A percentile compares a stretch with the other conserved stretches of the same genome.
Evolutionary conservation across 1,140 invertebrate genomes (phyloP).

Genomic region (Brachystomella parvula): DNA sequence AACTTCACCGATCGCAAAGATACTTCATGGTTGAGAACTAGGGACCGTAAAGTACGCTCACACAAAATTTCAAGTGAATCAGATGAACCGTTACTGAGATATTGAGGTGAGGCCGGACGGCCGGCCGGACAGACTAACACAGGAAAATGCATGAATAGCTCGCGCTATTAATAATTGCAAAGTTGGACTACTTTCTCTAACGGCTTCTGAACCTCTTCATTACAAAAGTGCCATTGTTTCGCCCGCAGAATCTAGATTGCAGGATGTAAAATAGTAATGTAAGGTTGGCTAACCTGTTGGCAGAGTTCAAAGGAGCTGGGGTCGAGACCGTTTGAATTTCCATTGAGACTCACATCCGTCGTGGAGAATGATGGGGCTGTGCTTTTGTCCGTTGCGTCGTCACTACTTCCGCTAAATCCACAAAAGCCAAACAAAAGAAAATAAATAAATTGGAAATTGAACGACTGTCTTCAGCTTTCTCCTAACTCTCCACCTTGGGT

Average conservation of each 20-base stretch:
- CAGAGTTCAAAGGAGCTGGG: slow-evolving; percentile 28
- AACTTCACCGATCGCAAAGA: too few species aligned
- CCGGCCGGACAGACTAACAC: too few species aligned
- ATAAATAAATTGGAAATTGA: not conserved
- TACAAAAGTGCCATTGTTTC: too few species aligned
- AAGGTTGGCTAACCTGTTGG: slow-evolving; percentile 33
- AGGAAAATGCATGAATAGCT: too few species aligned
- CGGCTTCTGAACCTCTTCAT: too few species aligned
- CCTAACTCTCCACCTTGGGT: not conserved
- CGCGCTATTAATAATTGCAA: too few species aligned
- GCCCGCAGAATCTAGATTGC: not conserved
- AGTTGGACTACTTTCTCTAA: too few species aligned
- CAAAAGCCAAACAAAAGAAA: slow-evolving; percentile 16
- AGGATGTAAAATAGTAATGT: not conserved
- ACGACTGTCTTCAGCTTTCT: not conserved
- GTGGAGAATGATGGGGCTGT: slow-evolving; percentile 29
- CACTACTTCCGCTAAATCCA: slow-evolving; percentile 29
- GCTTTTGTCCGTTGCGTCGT: slow-evolving; percentile 36
- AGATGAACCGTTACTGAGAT: too few species aligned
- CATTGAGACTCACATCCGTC: slow-evolving; percentile 33
- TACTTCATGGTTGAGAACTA: too few species aligned
- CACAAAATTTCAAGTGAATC: too few species aligned
- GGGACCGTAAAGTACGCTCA: too few species aligned
- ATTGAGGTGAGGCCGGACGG: too few species aligned
- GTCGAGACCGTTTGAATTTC: slow-evolving; percentile 18